Evolutionary conservation across 2,888 invertebrate species (phyloP), one percentile per base, ranked within the genome.

Genomic region (Pammene aurita): DNA sequence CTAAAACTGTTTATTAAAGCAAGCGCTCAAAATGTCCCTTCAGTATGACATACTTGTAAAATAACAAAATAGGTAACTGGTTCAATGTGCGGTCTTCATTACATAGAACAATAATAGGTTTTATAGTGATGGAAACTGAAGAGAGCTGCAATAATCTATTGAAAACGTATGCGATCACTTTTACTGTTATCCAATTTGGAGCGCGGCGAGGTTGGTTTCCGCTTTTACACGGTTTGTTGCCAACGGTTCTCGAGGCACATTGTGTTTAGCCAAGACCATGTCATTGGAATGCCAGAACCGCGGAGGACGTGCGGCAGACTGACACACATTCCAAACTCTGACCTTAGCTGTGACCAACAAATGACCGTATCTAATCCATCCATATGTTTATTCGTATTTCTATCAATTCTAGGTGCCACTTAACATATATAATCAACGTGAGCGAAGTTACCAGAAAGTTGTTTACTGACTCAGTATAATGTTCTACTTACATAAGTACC

Each of bases 121-220:
- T 54, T 82, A 83, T 83, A 81, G 78, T 84, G 84, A 82, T 86
- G 85, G 84, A 86, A 88, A 84, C 81, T 79, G 76, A 80, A 76
- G 76, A 62, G 55, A 48, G 50, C 76, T 76, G 82, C 80, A 84
- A 86, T 87, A 87, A 87, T 85, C 85, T 84, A 87, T 86, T 83
- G 84, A 85, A 89, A 82, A 88, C 80, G 87, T 90, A 88, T 90
- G 90, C 88, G 90, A 91, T 87, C 90, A 89, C 88, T 90, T 89
- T 90, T 91, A 91, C 91, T 92, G 90, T 90, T 92, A 91, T 90
- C 88, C 90, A 90, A 92, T 91, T 92, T 90, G 81, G 90, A 89
- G 85, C 90, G 86, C 85, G 83, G 83, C 83, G 83, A 83, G 81
- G 82, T 88, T 81, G 86, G 88, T 90, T 90, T 91, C 90, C 89